Percentiles rank a stretch among this genome's conserved stretches.
Conservation (phyloP, 2,888 invertebrate species). For the Crossocerus cetratus region DNA sequence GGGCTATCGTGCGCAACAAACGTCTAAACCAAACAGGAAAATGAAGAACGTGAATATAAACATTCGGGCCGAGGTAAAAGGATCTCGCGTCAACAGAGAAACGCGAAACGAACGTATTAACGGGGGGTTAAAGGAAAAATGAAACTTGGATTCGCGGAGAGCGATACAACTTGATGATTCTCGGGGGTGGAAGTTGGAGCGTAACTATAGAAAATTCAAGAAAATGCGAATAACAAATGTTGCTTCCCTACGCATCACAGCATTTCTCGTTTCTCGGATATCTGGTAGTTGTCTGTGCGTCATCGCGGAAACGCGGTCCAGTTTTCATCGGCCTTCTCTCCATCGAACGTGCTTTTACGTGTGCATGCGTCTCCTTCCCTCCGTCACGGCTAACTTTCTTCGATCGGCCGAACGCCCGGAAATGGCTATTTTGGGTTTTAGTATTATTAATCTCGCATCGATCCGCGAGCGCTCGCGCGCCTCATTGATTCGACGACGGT, state of each 20-base stretch:
- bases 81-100: slow-evolving; percentile 33
- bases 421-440: slow-evolving; percentile 72
- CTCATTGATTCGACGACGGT: slow-evolving; percentile 1
- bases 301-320: slow-evolving; percentile 13
- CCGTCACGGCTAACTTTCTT: not conserved
- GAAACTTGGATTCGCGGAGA: slow-evolving; percentile 9
- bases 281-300: slow-evolving; percentile 6
- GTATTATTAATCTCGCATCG: slow-evolving; percentile 63
- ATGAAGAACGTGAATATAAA: slow-evolving; percentile 44
- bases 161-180: slow-evolving; percentile 21
- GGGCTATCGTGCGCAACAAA: slow-evolving; percentile 40
- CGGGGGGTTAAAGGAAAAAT: slow-evolving; percentile 29
- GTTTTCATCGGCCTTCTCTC: too few relatives aligned
- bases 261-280: slow-evolving; percentile 15
- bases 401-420: slow-evolving; percentile 29
- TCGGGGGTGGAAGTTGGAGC: slow-evolving; percentile 1
- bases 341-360: too few relatives aligned
- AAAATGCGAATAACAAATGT: slow-evolving; percentile 46
- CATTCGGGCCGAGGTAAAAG: slow-evolving; percentile 18
- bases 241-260: slow-evolving; percentile 16
- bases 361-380: not conserved
- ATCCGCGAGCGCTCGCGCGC: slow-evolving; percentile 21
- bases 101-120: slow-evolving; percentile 41
- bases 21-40: slow-evolving; percentile 41
- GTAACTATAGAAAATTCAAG: slow-evolving; percentile 34